Evolutionary conservation across 2,888 invertebrate species (phyloP), one percentile per base, ranked within the genome.

Genomic region (Clistopyga incitator): DNA sequence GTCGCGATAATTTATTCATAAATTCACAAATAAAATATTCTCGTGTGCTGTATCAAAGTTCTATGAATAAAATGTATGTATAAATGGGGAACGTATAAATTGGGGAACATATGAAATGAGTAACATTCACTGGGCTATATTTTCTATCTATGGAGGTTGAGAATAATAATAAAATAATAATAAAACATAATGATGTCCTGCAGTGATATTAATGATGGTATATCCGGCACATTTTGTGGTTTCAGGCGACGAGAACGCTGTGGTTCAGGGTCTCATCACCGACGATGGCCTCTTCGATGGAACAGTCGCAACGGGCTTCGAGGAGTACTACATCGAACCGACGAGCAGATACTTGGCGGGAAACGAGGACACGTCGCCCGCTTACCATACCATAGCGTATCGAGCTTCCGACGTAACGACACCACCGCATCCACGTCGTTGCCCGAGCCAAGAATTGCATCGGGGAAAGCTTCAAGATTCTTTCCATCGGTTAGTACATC

Each of bases 211-310:
- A n/a, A 61, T 18, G n/a, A n/a, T 6, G 42, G 11, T 10, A 1
- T 10, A 45, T 42, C 65, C 34, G 34, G 8, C 18, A 15, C 23
- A 13, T 50, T 23, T 15, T 4, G 6, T 34, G 34, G 15, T 64
- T 75, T 38, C 95, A 98, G 98, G 96, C 94, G 98, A 98, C 89
- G 97, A 97, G 86, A 95, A 95, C 68, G 96, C 98, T 15, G 94
- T 95, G 87, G 97, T 98, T 75, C 96, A 97, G 91, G 98, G 98
- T 54, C 94, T 98, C 89, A 95, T 98, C 89, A 98, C 98, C 83
- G 95, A 95, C 81, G 97, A 98, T 83, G 98, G 98, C 79, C 95
- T 98, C 81, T 97, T 98, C 93, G 98, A 98, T 92, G 98, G 98
- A 75, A 97, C 97, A 77, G 96, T 98, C 91, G 95, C 95, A 93